Conservation (phyloP, 1,140 invertebrate genomes). For the Triops cancriformis region DNA sequence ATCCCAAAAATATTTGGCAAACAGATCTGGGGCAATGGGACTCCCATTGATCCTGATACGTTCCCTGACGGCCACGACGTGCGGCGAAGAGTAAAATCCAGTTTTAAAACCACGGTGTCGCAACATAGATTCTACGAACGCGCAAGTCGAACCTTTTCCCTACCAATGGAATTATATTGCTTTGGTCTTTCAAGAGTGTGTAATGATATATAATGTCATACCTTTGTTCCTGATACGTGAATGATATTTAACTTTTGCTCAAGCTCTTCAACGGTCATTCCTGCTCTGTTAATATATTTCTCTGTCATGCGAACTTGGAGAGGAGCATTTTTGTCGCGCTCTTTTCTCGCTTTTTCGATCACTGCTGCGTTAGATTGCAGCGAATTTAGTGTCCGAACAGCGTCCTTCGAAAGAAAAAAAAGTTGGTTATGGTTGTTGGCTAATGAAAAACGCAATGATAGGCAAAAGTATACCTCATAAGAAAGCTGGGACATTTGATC, state of each 20-base stretch:
- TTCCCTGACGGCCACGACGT: slow-evolving; percentile 85
- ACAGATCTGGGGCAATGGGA: slow-evolving; percentile 61
- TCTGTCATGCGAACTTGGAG: slow-evolving; percentile 38
- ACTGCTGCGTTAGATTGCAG: slow-evolving; percentile 59
- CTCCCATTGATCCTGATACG: slow-evolving; percentile 80
- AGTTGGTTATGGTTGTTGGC: not conserved
- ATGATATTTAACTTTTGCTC: slow-evolving; percentile 66
- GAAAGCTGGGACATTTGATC: not conserved
- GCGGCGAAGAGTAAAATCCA: slow-evolving; percentile 94
- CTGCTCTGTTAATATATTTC: slow-evolving; percentile 50
- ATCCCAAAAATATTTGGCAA: slow-evolving; percentile 73
- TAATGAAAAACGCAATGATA: not conserved
- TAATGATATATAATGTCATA: slow-evolving; percentile 49
- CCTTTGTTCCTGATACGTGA: slow-evolving; percentile 96
- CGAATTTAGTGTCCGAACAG: slow-evolving; percentile 53
- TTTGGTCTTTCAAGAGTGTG: too few species aligned
- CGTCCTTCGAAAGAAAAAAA: slow-evolving; percentile 44
- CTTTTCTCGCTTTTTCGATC: slow-evolving; percentile 44
- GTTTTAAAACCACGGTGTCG: slow-evolving; percentile 74
- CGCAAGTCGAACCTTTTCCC: slow-evolving; percentile 76
- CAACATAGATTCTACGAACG: slow-evolving; percentile 83
- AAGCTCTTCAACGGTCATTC: slow-evolving; percentile 53
- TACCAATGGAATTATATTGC: slow-evolving; percentile 27
- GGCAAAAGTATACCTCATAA: not conserved
- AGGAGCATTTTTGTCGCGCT: slow-evolving; percentile 36